Evolutionary conservation across 1,140 invertebrate genomes (phyloP), one percentile per base, ranked within the genome.

Genomic region (Musca vetustissima): DNA sequence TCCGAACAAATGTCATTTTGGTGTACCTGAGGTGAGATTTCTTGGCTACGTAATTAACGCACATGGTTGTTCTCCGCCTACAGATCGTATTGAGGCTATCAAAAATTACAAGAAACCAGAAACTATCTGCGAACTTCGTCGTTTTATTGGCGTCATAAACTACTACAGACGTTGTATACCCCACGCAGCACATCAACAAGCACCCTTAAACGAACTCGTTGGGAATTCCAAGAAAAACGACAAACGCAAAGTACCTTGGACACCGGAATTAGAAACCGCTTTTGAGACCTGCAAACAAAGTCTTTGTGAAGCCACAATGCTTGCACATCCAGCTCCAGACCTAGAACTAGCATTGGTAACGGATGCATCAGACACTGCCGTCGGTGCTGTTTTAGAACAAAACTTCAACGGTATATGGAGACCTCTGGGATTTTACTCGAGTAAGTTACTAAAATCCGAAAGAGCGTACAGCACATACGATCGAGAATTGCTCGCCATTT

Each of bases 331-430:
- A n/a, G 43, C 15, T 19, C 43, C 57, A 14, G 22, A 25, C 11
- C 24, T 61, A 4, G 59, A 64, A 28, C 24, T 69, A 49, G 17
- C 28, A 15, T 22, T 69, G 2, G 43, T 8, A 2, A 53, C 48
- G 2, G 83, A 84, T 71, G 84, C 81, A 19, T 85, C 80, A 7
- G 75, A 77, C 22, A 67, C 53, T 3, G 71, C 77, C 0, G 75
- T 85, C 9, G 84, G 83, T 7, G 80, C 75, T 6, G 75, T 69
- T 3, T 48, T 86, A 4, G 74, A 84, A 19, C 83, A 85, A 71
- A 75, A 79, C 55, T 9, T 14, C 21, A 0, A 36, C 70, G 13
- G 36, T 73, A 25, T 47, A 22, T 15, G 72, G 73, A 69, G 70
- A 79, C 72, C 83, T 81, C 11, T 72, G 83, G 6, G 80, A 70